phyloP scores from a whole-genome alignment of 2,113 vertebrate species.

The Pluvialis apricaria region DNA sequence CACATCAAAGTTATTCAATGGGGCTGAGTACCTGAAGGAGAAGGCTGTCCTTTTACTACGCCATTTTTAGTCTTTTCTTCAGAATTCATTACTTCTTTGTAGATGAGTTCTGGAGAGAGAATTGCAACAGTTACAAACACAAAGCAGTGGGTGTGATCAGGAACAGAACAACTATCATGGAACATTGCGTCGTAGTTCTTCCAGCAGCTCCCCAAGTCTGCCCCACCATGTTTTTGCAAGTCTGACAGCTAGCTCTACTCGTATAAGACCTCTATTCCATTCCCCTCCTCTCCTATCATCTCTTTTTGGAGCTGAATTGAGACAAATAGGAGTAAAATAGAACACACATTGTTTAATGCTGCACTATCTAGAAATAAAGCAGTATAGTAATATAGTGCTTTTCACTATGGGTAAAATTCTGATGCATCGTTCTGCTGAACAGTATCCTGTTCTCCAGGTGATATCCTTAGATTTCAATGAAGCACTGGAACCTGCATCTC shows the following conservation, averaged over 20 bases:
- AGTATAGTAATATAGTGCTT: not conserved
- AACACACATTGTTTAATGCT: not conserved
- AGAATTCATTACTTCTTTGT: slow-evolving; percentile 99
- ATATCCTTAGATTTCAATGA: not conserved
- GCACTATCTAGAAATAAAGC: not conserved
- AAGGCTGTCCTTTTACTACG: slow-evolving; percentile 98
- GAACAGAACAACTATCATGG: not conserved
- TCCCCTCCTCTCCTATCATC: not conserved
- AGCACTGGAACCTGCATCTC: not conserved
- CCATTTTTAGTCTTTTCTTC: slow-evolving; percentile 99
- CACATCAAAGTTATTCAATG: slow-evolving; percentile 48
- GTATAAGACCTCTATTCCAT: not conserved
- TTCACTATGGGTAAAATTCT: not conserved
- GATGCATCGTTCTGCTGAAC: not conserved
- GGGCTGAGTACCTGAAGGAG: slow-evolving; percentile 98
- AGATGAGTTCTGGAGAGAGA: slow-evolving; percentile 90
- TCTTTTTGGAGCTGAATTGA: not conserved
- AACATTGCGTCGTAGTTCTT: not conserved
- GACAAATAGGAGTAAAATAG: not conserved
- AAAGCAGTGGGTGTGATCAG: not conserved
- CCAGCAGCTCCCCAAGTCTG: not conserved
- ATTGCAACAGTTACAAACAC: not conserved
- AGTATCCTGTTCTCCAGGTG: not conserved
- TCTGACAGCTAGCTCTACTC: not conserved
- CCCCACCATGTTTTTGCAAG: not conserved